Evolutionary conservation across 2,797 vertebrate genomes (phyloP).

Genomic region (Hephaestus fuliginosus): DNA sequence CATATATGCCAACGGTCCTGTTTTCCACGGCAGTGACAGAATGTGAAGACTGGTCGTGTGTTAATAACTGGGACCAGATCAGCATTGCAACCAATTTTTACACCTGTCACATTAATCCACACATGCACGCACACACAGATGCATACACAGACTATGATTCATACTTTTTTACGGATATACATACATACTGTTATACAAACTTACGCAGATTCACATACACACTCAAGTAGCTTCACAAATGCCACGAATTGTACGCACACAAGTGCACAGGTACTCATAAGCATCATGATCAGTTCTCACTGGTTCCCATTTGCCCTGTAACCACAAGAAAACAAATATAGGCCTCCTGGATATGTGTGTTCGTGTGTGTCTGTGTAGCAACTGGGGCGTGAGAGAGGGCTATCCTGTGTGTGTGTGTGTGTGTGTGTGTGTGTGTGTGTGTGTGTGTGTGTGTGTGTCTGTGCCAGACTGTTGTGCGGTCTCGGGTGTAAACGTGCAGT

Average conservation of each 20-base stretch:
- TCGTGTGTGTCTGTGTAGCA: constrained; percentile 71
- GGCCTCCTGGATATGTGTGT: constrained; percentile 75
- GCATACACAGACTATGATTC: constrained; percentile 3
- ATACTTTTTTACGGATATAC: constrained; percentile 34
- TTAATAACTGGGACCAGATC: constrained; percentile 58
- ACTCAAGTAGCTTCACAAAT: constrained; percentile 31
- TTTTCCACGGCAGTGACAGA: constrained; percentile 14
- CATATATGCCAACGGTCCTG: neutral
- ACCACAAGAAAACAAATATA: constrained; percentile 82
- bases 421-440: constrained; percentile 65
- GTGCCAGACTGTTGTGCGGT: constrained; percentile 80
- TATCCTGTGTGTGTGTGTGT: constrained; percentile 63
- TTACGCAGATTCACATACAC: constrained; percentile 6
- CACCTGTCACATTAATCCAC: constrained; percentile 54
- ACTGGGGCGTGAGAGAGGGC: constrained; percentile 80
- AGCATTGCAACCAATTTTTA: constrained; percentile 56
- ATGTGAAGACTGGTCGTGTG: constrained; percentile 21
- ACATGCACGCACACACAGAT: constrained; percentile 6
- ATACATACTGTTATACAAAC: constrained; percentile 8
- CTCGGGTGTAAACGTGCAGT: constrained; percentile 88
- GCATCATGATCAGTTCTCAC: constrained; percentile 68
- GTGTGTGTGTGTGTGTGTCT: constrained; percentile 51
- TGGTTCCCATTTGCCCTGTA: constrained; percentile 79
- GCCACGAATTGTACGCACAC: constrained; percentile 35
- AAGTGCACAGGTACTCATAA: constrained; percentile 56